A percentile compares a stretch with the other conserved stretches of the same genome.
These are phyloP conservation scores for Stylophora pistillata DNA, from an alignment of 64 coral and sea anemone species.

Conservation along the genomic window DNA sequence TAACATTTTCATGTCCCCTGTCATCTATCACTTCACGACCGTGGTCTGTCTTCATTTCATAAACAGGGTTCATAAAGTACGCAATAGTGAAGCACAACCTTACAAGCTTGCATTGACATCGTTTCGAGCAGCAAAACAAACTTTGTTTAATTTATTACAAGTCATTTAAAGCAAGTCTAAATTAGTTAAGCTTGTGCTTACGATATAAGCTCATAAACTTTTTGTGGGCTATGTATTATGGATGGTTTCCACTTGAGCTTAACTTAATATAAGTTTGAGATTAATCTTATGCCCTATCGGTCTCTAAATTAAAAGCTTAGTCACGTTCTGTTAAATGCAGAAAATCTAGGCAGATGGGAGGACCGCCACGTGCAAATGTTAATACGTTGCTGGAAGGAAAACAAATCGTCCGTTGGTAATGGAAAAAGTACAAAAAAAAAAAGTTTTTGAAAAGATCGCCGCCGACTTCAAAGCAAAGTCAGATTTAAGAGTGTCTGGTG, in stretches of 20 bases:
- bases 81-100: conserved; percentile 9
- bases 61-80: too few species aligned
- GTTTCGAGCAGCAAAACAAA: conserved; percentile 19
- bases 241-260: too few species aligned
- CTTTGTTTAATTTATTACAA: conserved; percentile 18
- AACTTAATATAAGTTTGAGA: too few species aligned
- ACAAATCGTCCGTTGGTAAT: not conserved
- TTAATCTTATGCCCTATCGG: too few species aligned
- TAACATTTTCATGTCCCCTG: accelerated
- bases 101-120: not conserved
- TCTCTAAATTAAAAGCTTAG: too few species aligned
- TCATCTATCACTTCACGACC: too few species aligned
- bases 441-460: not conserved
- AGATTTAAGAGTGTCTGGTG: not conserved
- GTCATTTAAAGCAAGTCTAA: too few species aligned
- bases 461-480: not conserved
- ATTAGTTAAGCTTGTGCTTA: too few species aligned
- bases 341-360: not conserved
- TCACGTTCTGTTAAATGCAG: not conserved
- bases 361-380: not conserved
- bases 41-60: conserved; percentile 19
- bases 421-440: conserved; percentile 11
- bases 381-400: not conserved
- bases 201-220: too few species aligned
- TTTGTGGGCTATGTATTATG: too few species aligned